Evolutionary conservation across 64 coral and sea anemone genomes (phyloP), one percentile per base, ranked within the genome.

Genomic region (Montipora capricornis): DNA sequence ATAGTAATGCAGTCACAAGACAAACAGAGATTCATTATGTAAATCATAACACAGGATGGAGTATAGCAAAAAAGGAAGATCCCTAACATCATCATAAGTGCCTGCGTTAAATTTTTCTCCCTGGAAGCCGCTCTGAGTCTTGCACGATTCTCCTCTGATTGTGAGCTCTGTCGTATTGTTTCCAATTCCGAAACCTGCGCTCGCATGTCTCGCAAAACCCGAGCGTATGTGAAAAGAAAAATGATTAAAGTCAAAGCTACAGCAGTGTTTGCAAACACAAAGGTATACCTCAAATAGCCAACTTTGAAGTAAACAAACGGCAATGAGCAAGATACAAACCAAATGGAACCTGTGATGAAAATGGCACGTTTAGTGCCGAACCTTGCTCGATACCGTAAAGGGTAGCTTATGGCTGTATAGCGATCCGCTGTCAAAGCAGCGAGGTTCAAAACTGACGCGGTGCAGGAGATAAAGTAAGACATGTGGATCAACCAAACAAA

Each of bases 181-280:
- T 95, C 58, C 87, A 73, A 76, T 59, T 95, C 45, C 47, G 62
- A 50, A 85, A 95, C 82, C 66, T 84, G 91, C 58, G 74, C 88
- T 26, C 88, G 62, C 47, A 98, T 83, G 49, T 59, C 92, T 22
- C 83, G 52, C 64, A 95, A 93, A 67, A 77, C 58, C 16, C 89
- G 70, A 51, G 78, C n/a, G 59, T 95, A 95, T 5, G 80, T 95
- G 15, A 85, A 70, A 1, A 95, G 77, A 49, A 90, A 83, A 68
- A 95, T 90, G 46, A 95, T 1, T 4, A 95, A 90, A 22, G 93
- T 95, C 13, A 90, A 29, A 49, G 76, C 47, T 9, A 95, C 81
- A 14, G 93, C 87, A 6, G 79, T 77, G 69, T 95, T 95, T 37
- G 93, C 93, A 46, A 95, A 95, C 12, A 95, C 93, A 78, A 95